phyloP scores from a whole-genome alignment of 2,888 invertebrate species.

The Danaus chrysippus region DNA sequence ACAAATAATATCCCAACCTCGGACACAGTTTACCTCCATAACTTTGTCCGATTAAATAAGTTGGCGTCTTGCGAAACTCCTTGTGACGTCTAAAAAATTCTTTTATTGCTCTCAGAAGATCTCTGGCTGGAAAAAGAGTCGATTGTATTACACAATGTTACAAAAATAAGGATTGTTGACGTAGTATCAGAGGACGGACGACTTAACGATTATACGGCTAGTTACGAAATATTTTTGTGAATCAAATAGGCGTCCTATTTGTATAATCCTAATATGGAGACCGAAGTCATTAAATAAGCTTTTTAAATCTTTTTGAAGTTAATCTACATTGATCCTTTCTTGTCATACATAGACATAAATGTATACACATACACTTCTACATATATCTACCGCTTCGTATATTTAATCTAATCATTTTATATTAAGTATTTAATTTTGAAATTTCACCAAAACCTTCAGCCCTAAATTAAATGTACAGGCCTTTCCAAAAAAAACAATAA shows the following conservation, averaged over 20 bases:
- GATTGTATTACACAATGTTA: conserved; percentile 14
- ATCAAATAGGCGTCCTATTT: not conserved
- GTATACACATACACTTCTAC: no score
- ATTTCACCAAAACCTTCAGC: no score
- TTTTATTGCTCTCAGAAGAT: conserved; percentile 85
- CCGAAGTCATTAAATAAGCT: no score
- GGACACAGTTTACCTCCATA: conserved; percentile 94
- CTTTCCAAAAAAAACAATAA: not conserved
- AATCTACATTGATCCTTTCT: no score
- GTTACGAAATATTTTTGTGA: not conserved
- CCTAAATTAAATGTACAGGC: not conserved
- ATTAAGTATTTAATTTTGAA: no score
- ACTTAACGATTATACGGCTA: not conserved
- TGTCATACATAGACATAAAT: no score
- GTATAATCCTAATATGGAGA: no score
- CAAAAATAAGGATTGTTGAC: conserved; percentile 7
- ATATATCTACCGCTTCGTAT: no score
- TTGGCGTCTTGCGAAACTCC: conserved; percentile 84
- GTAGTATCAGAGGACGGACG: not conserved
- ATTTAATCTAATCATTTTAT: no score
- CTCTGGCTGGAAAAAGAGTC: conserved; percentile 75
- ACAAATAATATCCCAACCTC: conserved; percentile 58
- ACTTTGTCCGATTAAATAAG: conserved; percentile 92
- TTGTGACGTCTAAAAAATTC: conserved; percentile 83
- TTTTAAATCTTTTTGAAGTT: no score